A percentile compares a stretch with the other conserved stretches of the same genome.
Evolutionary conservation across 1,140 invertebrate species (phyloP).

Genomic region (Drosophila santomea): DNA sequence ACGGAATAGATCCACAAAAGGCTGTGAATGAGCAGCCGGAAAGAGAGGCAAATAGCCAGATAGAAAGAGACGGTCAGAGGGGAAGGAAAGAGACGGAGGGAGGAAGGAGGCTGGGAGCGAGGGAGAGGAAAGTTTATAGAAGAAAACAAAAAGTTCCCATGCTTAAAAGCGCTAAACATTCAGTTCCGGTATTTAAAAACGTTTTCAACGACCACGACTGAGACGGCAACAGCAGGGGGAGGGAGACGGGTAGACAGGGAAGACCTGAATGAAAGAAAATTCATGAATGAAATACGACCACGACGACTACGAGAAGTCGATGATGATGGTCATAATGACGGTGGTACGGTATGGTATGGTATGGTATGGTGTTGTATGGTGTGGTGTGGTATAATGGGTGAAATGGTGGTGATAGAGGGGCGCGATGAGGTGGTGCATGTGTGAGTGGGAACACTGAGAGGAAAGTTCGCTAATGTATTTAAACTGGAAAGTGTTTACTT

Average conservation of each 20-base stretch:
- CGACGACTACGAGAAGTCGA: slow-evolving; percentile 51
- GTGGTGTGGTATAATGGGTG: slow-evolving; percentile 41
- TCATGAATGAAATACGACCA: slow-evolving; percentile 82
- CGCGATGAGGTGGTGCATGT: slow-evolving; percentile 18
- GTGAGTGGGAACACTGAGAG: slow-evolving; percentile 1
- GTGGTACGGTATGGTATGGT: slow-evolving; percentile 22
- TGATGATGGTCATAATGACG: slow-evolving; percentile 35
- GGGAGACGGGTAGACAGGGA: slow-evolving; percentile 3
- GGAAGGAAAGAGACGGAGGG: slow-evolving; percentile 2
- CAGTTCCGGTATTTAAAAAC: slow-evolving; percentile 84
- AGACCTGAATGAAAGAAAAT: slow-evolving; percentile 80
- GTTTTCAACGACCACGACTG: slow-evolving; percentile 68
- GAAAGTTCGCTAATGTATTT: neutral
- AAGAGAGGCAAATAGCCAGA: neutral
- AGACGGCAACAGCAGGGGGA: slow-evolving; percentile 2
- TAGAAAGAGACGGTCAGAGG: neutral
- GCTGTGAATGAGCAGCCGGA: slow-evolving; percentile 22
- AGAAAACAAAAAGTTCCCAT: slow-evolving; percentile 81
- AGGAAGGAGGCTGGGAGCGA: slow-evolving; percentile 25
- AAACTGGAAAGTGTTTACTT: no score
- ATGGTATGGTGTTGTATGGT: slow-evolving; percentile 27
- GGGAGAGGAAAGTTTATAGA: slow-evolving; percentile 51
- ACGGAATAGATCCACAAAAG: slow-evolving; percentile 48
- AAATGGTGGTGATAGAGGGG: slow-evolving; percentile 23
- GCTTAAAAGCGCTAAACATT: slow-evolving; percentile 83